Conservation (phyloP, 2,888 invertebrate genomes). For the Tyria jacobaeae region DNA sequence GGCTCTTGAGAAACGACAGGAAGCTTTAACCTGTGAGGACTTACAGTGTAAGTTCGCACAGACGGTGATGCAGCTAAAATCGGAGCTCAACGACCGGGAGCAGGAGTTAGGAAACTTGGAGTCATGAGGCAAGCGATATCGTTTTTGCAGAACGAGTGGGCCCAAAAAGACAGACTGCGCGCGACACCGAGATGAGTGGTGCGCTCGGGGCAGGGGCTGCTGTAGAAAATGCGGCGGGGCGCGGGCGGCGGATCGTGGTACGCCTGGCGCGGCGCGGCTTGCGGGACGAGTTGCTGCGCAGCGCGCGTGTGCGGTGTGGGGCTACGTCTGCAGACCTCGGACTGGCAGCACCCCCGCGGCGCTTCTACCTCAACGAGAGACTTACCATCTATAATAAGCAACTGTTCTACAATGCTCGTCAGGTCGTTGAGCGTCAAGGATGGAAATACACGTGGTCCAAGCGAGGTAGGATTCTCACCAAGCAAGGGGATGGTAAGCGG, state of each 20-base stretch:
- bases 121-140: background rate
- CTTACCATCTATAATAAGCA: background rate
- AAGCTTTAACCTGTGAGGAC: background rate
- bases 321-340: no score
- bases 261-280: background rate
- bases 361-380: no score
- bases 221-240: background rate
- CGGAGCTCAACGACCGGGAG: background rate
- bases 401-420: background rate
- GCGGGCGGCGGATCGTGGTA: background rate
- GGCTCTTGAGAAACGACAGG: background rate
- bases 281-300: background rate
- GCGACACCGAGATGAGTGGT: background rate
- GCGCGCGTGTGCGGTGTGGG: no score
- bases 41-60: background rate
- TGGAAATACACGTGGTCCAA: background rate
- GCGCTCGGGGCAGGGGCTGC: background rate
- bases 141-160: constrained; percentile 1
- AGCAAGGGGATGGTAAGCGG: background rate
- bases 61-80: constrained; percentile 4
- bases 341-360: no score
- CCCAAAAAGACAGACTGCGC: no score
- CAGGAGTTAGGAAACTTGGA: background rate
- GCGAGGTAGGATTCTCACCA: background rate
- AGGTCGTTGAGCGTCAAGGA: background rate